These are phyloP conservation scores for Neocrepidodera transversa DNA, from an alignment of 2,888 invertebrate genomes.

Conservation along the genomic window DNA sequence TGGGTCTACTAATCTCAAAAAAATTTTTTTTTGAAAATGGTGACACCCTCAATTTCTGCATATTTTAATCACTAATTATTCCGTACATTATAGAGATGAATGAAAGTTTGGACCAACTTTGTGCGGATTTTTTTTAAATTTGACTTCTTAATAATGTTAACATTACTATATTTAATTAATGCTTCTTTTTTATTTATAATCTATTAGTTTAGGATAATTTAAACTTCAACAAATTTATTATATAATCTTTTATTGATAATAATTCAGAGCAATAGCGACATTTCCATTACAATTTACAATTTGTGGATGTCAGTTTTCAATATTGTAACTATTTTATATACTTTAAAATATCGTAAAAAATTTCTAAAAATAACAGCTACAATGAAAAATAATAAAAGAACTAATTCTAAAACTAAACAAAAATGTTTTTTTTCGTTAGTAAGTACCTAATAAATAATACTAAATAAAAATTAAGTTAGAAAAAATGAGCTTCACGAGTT, in stretches of 20 bases:
- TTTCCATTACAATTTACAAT: constrained; percentile 55
- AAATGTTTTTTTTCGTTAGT: constrained; percentile 24
- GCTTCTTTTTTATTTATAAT: too few species aligned
- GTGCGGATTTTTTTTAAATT: too few species aligned
- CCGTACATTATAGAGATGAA: too few species aligned
- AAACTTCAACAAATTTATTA: constrained; percentile 9
- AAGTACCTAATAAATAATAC: constrained; percentile 20
- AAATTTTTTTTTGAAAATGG: too few species aligned
- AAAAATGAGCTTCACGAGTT: constrained; percentile 20
- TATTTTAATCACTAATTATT: too few species aligned
- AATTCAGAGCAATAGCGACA: constrained; percentile 57
- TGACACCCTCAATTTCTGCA: too few species aligned
- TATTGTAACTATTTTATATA: constrained; percentile 47
- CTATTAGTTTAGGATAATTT: too few species aligned
- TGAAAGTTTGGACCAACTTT: too few species aligned
- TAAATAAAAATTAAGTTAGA: constrained; percentile 1
- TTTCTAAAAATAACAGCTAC: constrained; percentile 33
- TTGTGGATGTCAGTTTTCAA: constrained; percentile 51
- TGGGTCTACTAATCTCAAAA: too few species aligned
- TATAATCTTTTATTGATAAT: constrained; percentile 44
- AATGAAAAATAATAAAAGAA: constrained; percentile 23
- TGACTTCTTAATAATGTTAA: too few species aligned
- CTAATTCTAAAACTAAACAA: constrained; percentile 23
- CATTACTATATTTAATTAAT: too few species aligned
- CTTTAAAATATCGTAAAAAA: constrained; percentile 39